Evolutionary conservation across 2,888 invertebrate species (phyloP).

Genomic region (Sminthurinus aureus): DNA sequence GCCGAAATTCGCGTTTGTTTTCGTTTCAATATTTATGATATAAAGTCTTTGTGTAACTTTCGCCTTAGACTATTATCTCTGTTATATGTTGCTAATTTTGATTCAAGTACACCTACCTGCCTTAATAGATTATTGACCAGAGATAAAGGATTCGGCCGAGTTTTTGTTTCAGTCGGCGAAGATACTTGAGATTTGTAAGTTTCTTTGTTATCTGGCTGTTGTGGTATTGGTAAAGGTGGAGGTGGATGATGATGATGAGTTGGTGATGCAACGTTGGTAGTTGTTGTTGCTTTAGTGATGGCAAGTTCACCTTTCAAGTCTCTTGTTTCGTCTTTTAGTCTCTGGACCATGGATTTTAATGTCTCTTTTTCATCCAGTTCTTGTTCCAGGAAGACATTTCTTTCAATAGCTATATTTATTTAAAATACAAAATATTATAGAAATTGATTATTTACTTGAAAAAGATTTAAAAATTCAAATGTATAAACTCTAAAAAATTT

Average conservation of each 20-base stretch:
- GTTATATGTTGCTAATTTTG: constrained; percentile 53
- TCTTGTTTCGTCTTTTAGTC: constrained; percentile 96
- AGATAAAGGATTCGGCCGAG: constrained; percentile 89
- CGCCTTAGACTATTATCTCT: constrained; percentile 27
- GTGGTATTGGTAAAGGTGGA: not conserved
- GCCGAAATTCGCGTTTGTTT: not conserved
- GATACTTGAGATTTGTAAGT: constrained; percentile 14
- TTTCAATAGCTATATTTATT: constrained; percentile 76
- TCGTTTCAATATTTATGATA: not conserved
- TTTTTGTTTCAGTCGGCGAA: not conserved
- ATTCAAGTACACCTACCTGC: constrained; percentile 81
- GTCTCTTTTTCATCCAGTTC: constrained; percentile 96
- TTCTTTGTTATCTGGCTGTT: constrained; percentile 34
- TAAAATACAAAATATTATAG: no score
- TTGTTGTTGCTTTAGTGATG: not conserved
- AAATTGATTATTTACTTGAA: no score
- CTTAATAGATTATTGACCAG: constrained; percentile 95
- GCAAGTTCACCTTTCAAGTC: constrained; percentile 35
- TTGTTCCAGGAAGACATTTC: constrained; percentile 94
- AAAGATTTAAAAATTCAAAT: no score
- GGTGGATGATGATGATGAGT: not conserved
- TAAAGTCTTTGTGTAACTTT: constrained; percentile 27
- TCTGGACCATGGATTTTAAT: constrained; percentile 86
- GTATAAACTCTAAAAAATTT: no score
- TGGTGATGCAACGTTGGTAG: not conserved